Evolutionary conservation across 2,797 vertebrate genomes (phyloP), one percentile per base, ranked within the genome.

Genomic region (Champsocephalus gunnari): DNA sequence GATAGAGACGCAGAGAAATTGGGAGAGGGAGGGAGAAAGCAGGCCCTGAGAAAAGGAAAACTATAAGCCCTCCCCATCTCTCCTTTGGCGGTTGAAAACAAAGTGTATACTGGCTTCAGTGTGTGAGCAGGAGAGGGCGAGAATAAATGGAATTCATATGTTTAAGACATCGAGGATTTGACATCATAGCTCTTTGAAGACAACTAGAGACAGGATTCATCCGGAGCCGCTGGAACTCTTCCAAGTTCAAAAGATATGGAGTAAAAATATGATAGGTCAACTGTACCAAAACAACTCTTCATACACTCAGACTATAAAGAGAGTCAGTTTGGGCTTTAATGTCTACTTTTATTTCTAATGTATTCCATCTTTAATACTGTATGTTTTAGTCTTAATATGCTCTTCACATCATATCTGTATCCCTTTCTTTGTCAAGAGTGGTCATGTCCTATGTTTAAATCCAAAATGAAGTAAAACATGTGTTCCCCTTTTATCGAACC

Each of bases 111-210:
- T 1, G 17, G 32, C 65, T 77, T 17, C 38, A 45, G 65, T 49
- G 57, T 67, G 65, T n/a, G 72, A 65, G 66, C 45, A 50, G 58
- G 17, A 61, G 61, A 77, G 44, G 17, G 59, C 43, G 14, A 79
- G 80, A 3, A 60, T 55, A 79, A 74, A 57, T 43, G 34, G 77
- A 84, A 88, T 81, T 81, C 80, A 87, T 69, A 72, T 66, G 54
- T 50, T 65, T 73, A 78, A 87, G 75, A 75, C 51, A 14, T 4
- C 67, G 58, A 72, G 73, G 72, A 80, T 60, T 66, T 81, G 79
- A 80, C 82, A 81, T 90, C 76, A 66, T 62, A 73, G 63, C 71
- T 77, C 69, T 77, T 91, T 91, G 88, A 91, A 88, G 84, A 66
- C 12, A 1, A 28, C 75, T 71, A 54, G 82, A 84, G 68, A 53